These are phyloP conservation scores for Brachycybe producta DNA, from an alignment of 2,888 invertebrate genomes.

Conservation along the genomic window DNA sequence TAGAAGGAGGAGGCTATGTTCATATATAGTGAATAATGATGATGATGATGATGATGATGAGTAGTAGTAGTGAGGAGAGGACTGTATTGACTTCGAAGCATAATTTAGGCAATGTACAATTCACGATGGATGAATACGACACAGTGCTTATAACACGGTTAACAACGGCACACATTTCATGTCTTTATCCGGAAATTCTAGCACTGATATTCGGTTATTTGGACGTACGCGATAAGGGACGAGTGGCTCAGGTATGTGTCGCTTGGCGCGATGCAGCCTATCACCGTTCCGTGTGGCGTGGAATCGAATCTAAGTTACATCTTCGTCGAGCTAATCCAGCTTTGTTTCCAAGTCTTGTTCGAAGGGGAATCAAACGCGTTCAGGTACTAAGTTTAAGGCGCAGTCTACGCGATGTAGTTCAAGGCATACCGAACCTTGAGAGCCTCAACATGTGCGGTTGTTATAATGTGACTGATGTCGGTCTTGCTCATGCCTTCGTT, in stretches of 20 bases:
- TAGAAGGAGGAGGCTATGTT: too few relatives aligned
- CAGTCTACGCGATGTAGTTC: conserved; percentile 70
- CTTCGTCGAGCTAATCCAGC: conserved; percentile 63
- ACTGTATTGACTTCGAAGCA: too few relatives aligned
- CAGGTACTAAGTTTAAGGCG: conserved; percentile 75
- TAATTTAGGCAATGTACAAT: too few relatives aligned
- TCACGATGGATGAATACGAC: too few relatives aligned
- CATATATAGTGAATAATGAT: too few relatives aligned
- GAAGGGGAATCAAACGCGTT: conserved; percentile 72
- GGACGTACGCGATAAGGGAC: conserved; percentile 74
- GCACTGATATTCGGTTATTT: conserved; percentile 83
- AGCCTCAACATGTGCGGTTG: conserved; percentile 83
- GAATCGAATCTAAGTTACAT: conserved; percentile 81
- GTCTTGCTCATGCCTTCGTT: conserved; percentile 67
- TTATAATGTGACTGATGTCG: conserved; percentile 79
- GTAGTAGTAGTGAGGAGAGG: too few relatives aligned
- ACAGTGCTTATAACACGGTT: too few relatives aligned
- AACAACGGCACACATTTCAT: too few relatives aligned
- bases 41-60: too few relatives aligned
- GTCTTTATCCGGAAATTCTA: conserved; percentile 81
- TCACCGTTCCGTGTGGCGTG: conserved; percentile 83
- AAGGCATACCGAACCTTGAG: conserved; percentile 70
- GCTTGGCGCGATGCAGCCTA: conserved; percentile 87
- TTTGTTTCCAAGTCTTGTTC: conserved; percentile 70
- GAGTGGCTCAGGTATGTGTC: conserved; percentile 68